Percentiles rank a stretch among this genome's conserved stretches.
Conservation (phyloP, 2,113 vertebrate species). For the Echinops telfairi region DNA sequence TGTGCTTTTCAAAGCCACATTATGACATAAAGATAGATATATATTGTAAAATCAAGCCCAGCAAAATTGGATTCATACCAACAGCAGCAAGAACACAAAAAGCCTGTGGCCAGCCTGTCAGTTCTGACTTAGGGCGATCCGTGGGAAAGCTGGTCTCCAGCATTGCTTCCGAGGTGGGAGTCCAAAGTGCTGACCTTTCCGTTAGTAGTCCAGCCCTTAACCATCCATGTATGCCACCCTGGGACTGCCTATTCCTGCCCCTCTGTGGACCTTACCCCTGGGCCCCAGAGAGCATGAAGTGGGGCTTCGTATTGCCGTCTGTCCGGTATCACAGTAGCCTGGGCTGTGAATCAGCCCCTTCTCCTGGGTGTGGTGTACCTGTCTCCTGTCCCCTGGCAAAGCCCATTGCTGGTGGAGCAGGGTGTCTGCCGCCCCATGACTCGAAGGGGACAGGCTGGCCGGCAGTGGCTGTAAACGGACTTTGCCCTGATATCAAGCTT, state of each 20-base stretch:
- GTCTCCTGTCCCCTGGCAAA: background rate
- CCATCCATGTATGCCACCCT: too few relatives aligned
- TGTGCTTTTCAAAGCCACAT: constrained; percentile 1
- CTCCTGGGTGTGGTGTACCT: background rate
- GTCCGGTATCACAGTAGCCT: background rate
- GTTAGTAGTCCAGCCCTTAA: too few relatives aligned
- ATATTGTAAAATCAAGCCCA: too few relatives aligned
- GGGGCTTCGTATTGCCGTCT: background rate
- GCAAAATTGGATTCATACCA: background rate
- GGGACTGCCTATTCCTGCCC: background rate
- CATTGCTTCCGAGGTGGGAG: background rate
- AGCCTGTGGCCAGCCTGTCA: background rate
- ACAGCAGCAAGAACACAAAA: background rate
- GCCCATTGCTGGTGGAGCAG: background rate
- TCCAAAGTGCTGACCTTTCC: background rate
- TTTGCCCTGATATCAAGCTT: constrained; percentile 57
- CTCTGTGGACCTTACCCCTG: background rate
- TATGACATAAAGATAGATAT: constrained; percentile 42
- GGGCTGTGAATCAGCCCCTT: background rate
- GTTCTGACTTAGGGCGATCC: background rate
- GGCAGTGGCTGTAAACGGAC: constrained; percentile 23
- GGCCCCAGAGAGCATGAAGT: background rate
- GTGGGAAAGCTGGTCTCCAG: background rate
- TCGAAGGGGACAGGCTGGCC: background rate
- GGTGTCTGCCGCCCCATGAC: background rate